These are phyloP conservation scores for Perdita meconis DNA, from an alignment of 2,888 invertebrate genomes.

Conservation along the genomic window DNA sequence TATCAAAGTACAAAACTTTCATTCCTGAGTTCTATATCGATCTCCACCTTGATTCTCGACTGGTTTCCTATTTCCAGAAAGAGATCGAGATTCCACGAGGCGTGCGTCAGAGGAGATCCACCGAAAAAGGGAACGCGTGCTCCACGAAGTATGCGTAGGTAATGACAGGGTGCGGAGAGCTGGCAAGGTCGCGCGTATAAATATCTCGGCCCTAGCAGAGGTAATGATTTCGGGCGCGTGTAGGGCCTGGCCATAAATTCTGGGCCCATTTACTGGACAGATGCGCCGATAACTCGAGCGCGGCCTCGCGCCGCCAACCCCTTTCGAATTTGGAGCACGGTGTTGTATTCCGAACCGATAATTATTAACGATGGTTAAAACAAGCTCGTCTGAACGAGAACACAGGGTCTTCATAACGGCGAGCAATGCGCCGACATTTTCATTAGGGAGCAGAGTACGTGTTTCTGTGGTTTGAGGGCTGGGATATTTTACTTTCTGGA, in stretches of 20 bases:
- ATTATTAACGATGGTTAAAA: slow-evolving; percentile 64
- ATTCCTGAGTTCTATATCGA: background rate
- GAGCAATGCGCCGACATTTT: slow-evolving; percentile 30
- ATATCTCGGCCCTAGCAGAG: slow-evolving; percentile 65
- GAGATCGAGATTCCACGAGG: slow-evolving; percentile 14
- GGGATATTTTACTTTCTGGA: background rate
- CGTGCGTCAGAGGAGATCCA: slow-evolving; percentile 5
- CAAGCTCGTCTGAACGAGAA: slow-evolving; percentile 37
- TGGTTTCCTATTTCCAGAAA: background rate
- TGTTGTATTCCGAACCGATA: slow-evolving; percentile 57
- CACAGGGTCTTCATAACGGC: background rate
- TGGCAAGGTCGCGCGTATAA: slow-evolving; percentile 70
- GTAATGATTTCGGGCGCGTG: slow-evolving; percentile 80
- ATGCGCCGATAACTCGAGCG: slow-evolving; percentile 79
- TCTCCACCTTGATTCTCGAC: background rate
- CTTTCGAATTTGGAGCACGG: slow-evolving; percentile 59
- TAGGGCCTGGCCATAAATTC: slow-evolving; percentile 78
- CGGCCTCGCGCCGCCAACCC: slow-evolving; percentile 61
- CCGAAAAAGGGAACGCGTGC: slow-evolving; percentile 24
- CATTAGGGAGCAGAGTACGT: slow-evolving; percentile 25
- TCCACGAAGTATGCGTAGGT: slow-evolving; percentile 56
- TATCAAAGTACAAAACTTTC: background rate
- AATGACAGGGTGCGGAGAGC: slow-evolving; percentile 71
- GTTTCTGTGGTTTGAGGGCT: background rate
- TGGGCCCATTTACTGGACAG: slow-evolving; percentile 81